A percentile compares a stretch with the other conserved stretches of the same genome.
Evolutionary conservation across 2,113 vertebrate genomes (phyloP).

Genomic region (Lampris megalopsis): DNA sequence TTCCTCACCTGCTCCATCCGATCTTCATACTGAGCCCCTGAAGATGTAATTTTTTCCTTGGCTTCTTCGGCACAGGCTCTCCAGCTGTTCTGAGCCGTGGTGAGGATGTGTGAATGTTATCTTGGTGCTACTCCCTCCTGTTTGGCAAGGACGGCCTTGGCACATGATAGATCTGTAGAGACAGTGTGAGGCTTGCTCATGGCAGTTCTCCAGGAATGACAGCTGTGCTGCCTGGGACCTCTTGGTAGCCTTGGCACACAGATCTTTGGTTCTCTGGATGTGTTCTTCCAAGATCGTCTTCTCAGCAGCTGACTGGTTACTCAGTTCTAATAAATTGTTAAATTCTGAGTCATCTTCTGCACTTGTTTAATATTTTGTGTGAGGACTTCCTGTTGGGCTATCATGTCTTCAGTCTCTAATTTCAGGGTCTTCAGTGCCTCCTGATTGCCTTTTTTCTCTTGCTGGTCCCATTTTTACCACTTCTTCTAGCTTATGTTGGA

Average conservation of each 20-base stretch:
- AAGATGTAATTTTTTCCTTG: conserved; percentile 63
- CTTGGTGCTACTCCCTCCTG: conserved; percentile 65
- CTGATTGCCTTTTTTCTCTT: conserved; percentile 90
- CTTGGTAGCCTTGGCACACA: conserved; percentile 63
- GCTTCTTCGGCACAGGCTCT: conserved; percentile 60
- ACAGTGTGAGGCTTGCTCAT: conserved; percentile 40
- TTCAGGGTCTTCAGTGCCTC: conserved; percentile 85
- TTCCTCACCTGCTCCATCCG: conserved; percentile 80
- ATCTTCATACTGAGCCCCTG: conserved; percentile 83
- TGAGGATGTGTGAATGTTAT: conserved; percentile 42
- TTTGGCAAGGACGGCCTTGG: conserved; percentile 59
- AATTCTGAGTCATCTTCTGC: conserved; percentile 68
- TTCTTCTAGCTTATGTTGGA: conserved; percentile 87
- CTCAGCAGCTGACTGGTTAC: conserved; percentile 84
- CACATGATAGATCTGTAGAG: conserved; percentile 50
- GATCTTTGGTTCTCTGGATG: conserved; percentile 76
- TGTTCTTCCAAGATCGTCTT: conserved; percentile 87
- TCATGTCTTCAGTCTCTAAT: conserved; percentile 80
- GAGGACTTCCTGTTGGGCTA: conserved; percentile 77
- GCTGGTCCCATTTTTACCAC: conserved; percentile 89
- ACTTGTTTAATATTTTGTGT: conserved; percentile 77
- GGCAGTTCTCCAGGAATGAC: conserved; percentile 57
- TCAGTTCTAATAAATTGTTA: conserved; percentile 78
- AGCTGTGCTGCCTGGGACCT: conserved; percentile 85
- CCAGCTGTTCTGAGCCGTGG: conserved; percentile 29